Base-by-base conservation (phyloP, 30 jellyfish, hydroid and myxozoan species). In the Hydractinia echinata region DNA sequence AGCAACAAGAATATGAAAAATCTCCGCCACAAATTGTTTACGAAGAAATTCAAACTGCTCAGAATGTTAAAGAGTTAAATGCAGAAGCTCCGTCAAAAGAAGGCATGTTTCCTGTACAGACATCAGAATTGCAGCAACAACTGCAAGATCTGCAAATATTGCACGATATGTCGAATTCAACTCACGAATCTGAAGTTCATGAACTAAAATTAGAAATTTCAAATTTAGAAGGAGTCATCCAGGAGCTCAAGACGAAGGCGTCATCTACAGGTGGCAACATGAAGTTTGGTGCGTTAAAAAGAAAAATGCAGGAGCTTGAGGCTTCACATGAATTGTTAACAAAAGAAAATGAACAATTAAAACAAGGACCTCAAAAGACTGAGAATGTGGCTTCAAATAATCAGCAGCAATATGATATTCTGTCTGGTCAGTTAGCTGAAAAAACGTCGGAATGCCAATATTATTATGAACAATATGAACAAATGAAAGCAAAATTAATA, bases 221-320 rank as follows among this genome's bases (percentile, higher is more conserved):
- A 7, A 13, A 44, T n/a, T 64, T 64, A 13, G 74, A 64, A 51
- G 39, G 39, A 64, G 39, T 6, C 4, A 64, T 64, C 3, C 51
- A 64, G 16, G 39, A 13, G 19, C 74, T 64, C 18, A 64, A 64
- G 7, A 7, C 4, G 39, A 6, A 44, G 74, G 74, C 74, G 4
- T 44, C 74, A 64, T 51, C 74, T 44, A 9, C 74, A 64, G 86
- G 82, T 30, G 81, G 81, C 51, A 54, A 54, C 18, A 56, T 79
- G 51, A 56, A 61, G 55, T 79, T 79, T 61, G 86, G 86, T 79
- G 82, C 83, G 16, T n/a, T 79, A 54, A 79, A 79, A 79, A 54
- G 86, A 18, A 56, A 61, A 51, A 30, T 79, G 9, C 54, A 79
- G 48, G 86, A 79, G 9, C 49, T 62, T 5, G 86, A 79, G 51